Conservation (phyloP, 1,140 invertebrate species). For the Ostrea edulis region DNA sequence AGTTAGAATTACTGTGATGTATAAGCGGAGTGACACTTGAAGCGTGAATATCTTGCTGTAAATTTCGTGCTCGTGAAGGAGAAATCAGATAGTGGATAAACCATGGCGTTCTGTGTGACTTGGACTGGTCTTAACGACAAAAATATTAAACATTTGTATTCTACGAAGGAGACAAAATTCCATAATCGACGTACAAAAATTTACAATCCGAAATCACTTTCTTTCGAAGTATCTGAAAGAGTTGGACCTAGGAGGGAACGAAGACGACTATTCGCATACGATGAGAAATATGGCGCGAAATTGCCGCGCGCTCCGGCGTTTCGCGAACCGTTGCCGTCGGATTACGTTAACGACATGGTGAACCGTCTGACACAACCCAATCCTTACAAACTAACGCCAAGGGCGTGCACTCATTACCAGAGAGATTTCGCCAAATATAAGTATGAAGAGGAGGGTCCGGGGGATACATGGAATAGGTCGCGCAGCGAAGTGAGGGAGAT, state of each 20-base stretch:
- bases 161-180: conserved; percentile 45
- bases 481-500: conserved; percentile 40
- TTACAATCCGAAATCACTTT: conserved; percentile 45
- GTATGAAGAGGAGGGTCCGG: conserved; percentile 42
- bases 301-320: conserved; percentile 47
- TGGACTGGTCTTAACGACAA: conserved; percentile 43
- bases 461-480: conserved; percentile 16
- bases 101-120: conserved; percentile 28
- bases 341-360: conserved; percentile 42
- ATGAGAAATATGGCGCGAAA: conserved; percentile 40
- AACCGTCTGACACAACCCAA: conserved; percentile 16
- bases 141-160: conserved; percentile 51
- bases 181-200: not conserved
- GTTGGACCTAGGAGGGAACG: not conserved
- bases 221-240: conserved; percentile 38
- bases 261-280: conserved; percentile 30
- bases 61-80: conserved; percentile 3
- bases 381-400: conserved; percentile 29
- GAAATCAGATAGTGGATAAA: not conserved
- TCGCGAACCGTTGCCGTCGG: not conserved
- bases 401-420: conserved; percentile 44
- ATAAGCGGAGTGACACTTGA: not conserved
- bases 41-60: not conserved
- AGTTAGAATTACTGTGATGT: not conserved
- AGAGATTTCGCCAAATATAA: conserved; percentile 47